Conservation (phyloP, 2,113 vertebrate genomes). For the Sinosuthora webbiana region DNA sequence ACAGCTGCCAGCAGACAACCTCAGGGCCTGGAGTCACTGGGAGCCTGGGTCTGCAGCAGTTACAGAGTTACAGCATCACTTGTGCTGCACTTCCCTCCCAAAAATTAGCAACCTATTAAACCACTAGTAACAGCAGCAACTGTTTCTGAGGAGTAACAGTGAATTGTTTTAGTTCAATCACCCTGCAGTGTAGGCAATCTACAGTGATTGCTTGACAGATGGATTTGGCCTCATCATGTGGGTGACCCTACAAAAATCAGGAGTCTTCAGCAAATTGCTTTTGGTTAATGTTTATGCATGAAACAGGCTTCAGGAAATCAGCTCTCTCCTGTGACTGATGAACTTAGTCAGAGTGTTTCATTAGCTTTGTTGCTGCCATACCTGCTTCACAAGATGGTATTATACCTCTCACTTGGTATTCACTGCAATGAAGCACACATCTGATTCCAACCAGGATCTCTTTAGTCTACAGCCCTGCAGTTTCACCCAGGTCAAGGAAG, state of each 20-base stretch:
- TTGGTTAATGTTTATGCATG: background rate
- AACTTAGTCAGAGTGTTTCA: background rate
- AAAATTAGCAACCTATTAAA: background rate
- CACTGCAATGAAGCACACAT: background rate
- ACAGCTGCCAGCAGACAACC: background rate
- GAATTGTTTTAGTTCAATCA: background rate
- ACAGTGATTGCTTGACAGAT: background rate
- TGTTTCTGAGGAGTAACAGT: background rate
- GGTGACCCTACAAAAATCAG: background rate
- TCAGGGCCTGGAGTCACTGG: background rate
- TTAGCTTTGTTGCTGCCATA: background rate
- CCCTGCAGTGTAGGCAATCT: background rate
- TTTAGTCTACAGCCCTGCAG: background rate
- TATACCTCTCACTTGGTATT: background rate
- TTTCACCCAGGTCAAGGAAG: background rate
- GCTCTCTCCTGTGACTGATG: background rate
- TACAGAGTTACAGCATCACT: background rate
- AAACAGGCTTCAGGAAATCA: background rate
- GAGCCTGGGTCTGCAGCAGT: background rate
- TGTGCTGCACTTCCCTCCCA: rapidly evolving
- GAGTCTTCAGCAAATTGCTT: background rate
- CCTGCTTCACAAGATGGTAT: background rate
- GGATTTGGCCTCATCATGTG: background rate
- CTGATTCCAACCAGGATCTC: background rate
- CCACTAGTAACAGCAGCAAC: background rate